Evolutionary conservation across 1,140 invertebrate species (phyloP).

Genomic region (Hestina assimilis): DNA sequence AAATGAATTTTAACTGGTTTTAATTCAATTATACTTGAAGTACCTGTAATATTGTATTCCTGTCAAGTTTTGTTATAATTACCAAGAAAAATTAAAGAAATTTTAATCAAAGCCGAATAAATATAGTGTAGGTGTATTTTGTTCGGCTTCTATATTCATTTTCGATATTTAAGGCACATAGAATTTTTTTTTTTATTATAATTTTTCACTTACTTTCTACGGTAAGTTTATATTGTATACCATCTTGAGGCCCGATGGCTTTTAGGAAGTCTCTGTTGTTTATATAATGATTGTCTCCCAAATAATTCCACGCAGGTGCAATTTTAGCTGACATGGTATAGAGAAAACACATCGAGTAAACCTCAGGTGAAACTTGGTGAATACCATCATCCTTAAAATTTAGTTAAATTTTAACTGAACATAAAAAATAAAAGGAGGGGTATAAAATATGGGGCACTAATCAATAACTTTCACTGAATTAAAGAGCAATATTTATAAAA

Average conservation of each 20-base stretch:
- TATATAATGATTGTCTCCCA: constrained; percentile 61
- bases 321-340: constrained; percentile 71
- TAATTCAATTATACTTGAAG: constrained; percentile 36
- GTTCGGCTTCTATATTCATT: too few relatives aligned
- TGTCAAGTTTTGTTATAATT: too few relatives aligned
- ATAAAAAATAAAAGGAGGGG: too few relatives aligned
- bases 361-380: constrained; percentile 41
- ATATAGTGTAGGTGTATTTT: too few relatives aligned
- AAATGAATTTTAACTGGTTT: constrained; percentile 59
- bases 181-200: neutral
- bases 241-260: constrained; percentile 50
- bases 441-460: neutral
- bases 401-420: too few relatives aligned
- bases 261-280: constrained; percentile 71
- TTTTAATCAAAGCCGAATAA: too few relatives aligned
- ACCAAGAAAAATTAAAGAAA: too few relatives aligned
- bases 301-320: constrained; percentile 71
- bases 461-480: neutral
- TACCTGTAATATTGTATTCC: constrained; percentile 27
- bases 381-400: constrained; percentile 54
- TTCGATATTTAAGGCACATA: too few relatives aligned
- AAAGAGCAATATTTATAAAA: neutral
- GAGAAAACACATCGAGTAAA: constrained; percentile 63
- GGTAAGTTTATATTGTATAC: constrained; percentile 51
- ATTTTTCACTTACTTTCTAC: constrained; percentile 48